Base-by-base conservation (phyloP, 2,113 vertebrate genomes). In the Bufo bufo region DNA sequence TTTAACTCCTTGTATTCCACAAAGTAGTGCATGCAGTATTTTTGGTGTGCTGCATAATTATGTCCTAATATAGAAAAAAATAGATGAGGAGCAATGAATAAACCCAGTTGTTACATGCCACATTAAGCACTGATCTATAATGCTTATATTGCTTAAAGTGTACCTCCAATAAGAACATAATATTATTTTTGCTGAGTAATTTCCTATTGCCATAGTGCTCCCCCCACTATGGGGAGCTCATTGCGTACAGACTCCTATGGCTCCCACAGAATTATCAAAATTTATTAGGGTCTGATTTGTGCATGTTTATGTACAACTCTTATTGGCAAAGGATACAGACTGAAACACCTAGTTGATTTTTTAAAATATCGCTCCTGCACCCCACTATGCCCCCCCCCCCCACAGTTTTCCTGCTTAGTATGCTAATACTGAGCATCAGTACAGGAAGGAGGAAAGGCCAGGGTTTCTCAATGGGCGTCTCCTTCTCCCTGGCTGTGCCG, bases 1-100 rank as follows among this genome's bases (percentile, higher is more conserved):
- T 80, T 11, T 87, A 72, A 72, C 69, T 33, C 69, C 43, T 43
- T 72, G 14, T 47, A 72, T 72, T 72, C 33, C 43, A 72, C 69
- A 47, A 1, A 72, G 43, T 72, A 72, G 43, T 45, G 2, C 9
- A 23, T 7, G 1, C 3, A 33, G 20, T 33, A 71, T 71, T 66
- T 10, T 8, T 20, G 61, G 9, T 17, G 4, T 63, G 2, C 17
- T 63, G 33, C 33, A 33, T 33, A 33, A 33, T 33, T 33, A 33
- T 33, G 33, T 33, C 33, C 33, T 33, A 33, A 33, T 63, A 63
- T 63, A 63, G 58, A 14, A 66, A n/a, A 11, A 0, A 23, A 10
- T 12, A 23, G n/a, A 8, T 23, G 63, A 11, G 3, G 0, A 43
- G 6, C 61, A 7, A 43, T 71, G 23, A 66, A 66, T 71, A 33